Base-by-base conservation (phyloP, 2,888 invertebrate species). In the Pimpla rufipes region DNA sequence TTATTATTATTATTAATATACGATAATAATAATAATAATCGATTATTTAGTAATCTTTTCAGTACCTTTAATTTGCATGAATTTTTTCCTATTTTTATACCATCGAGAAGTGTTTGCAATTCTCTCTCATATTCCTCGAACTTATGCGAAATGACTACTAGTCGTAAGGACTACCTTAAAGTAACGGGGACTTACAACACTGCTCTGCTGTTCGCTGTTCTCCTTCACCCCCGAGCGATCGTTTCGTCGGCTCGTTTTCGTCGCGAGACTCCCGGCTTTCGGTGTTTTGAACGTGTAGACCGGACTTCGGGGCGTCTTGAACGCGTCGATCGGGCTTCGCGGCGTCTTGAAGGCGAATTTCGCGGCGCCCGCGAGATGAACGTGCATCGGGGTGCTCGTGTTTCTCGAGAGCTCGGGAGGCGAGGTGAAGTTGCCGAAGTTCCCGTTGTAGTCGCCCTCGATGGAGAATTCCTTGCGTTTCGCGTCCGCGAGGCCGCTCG, bases 341-440 rank as follows among this genome's bases (percentile, higher is more conserved):
- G 88, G 86, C 0, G 86, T 87, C 47, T 89, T 88, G 11, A 87
- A 88, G 4, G 87, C 82, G 0, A 87, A 81, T 18, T 70, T 83
- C 0, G 35, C 88, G 6, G 85, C 64, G 0, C 79, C 74, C 2
- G 52, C 29, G 4, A 88, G 8, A 3, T 87, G 81, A 5, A 85
- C 74, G 67, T 89, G 89, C 88, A 92, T 89, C 0, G 92, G 92
- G 0, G 92, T 92, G 66, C 92, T 92, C 6, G 92, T 92, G 29
- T 88, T 88, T 40, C 92, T 85, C n/a, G 87, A 84, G 4, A 92
- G 85, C 70, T 89, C 90, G 3, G 90, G 90, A 0, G 90, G 89
- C 10, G 91, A 89, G 0, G 84, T 87, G 40, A 89, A 71, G 16
- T 74, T 83, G 1, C 42, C 78, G 10, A 88, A 89, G 35, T 88